Evolutionary conservation across 2,113 vertebrate genomes (phyloP).

Genomic region (Pangasianodon gigas): DNA sequence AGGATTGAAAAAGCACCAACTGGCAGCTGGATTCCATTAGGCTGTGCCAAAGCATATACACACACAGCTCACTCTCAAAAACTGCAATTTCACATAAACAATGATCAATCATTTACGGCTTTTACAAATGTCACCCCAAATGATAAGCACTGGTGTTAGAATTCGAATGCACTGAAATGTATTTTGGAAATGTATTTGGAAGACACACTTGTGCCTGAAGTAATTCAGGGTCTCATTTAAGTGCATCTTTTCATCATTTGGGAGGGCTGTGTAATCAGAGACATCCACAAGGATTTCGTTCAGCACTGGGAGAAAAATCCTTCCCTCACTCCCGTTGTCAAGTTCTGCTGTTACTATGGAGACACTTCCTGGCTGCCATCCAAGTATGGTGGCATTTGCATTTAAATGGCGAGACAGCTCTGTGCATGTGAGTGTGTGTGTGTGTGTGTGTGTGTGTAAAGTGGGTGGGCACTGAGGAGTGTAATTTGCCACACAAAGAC

Average conservation of each 20-base stretch:
- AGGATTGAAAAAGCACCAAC: conserved; percentile 16
- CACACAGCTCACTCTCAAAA: background rate
- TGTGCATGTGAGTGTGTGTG: conserved; percentile 17
- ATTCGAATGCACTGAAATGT: background rate
- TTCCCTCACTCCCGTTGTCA: conserved; percentile 43
- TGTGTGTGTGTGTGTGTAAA: conserved; percentile 36
- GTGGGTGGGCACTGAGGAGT: conserved; percentile 47
- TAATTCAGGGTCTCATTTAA: conserved; percentile 33
- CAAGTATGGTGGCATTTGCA: conserved; percentile 59
- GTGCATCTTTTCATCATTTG: conserved; percentile 45
- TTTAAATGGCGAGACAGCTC: conserved; percentile 58
- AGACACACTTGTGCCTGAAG: conserved; percentile 21
- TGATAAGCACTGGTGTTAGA: background rate
- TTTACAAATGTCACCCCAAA: background rate
- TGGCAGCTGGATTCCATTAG: conserved; percentile 23
- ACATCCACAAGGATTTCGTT: conserved; percentile 47
- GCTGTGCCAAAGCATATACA: background rate
- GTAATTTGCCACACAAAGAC: conserved; percentile 54
- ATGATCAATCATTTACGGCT: background rate
- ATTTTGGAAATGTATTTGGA: background rate
- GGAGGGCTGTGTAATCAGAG: conserved; percentile 49
- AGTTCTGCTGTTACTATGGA: conserved; percentile 59
- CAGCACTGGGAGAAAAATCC: conserved; percentile 46
- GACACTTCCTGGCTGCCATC: conserved; percentile 57
- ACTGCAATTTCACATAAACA: conserved; percentile 2